A percentile compares a stretch with the other conserved stretches of the same genome.
phyloP scores from a whole-genome alignment of 2,113 vertebrate genomes.

The Oceanites oceanicus region DNA sequence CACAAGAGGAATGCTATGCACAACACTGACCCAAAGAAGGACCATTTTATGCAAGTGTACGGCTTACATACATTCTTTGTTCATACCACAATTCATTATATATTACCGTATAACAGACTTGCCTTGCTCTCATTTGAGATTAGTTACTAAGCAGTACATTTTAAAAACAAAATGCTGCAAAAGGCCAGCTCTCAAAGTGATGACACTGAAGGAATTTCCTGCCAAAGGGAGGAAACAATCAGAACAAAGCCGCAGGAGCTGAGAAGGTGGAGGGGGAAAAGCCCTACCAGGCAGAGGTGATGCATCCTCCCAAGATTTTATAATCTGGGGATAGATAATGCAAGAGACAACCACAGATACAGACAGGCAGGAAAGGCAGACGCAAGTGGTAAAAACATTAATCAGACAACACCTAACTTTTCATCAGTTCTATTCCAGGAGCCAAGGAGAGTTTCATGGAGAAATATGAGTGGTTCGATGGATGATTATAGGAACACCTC shows the following conservation, averaged over 20 bases:
- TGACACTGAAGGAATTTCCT: neutral
- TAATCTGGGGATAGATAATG: neutral
- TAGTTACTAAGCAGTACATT: neutral
- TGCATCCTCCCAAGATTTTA: neutral
- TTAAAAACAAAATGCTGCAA: neutral
- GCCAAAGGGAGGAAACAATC: neutral
- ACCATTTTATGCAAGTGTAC: neutral
- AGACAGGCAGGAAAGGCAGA: neutral
- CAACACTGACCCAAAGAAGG: neutral
- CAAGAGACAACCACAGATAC: neutral
- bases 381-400: neutral
- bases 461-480: neutral
- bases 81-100: no score
- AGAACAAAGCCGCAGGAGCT: neutral
- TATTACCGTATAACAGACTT: neutral
- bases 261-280: neutral
- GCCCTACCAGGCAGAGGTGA: neutral
- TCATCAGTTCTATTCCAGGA: neutral
- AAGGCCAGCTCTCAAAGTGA: neutral
- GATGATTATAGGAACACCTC: accelerated
- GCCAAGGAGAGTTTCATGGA: neutral
- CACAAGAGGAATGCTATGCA: neutral
- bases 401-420: neutral
- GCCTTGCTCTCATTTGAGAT: neutral
- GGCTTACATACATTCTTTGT: neutral